Evolutionary conservation across 2,888 invertebrate species (phyloP), one percentile per base, ranked within the genome.

Genomic region (Heterodera filipjevi): DNA sequence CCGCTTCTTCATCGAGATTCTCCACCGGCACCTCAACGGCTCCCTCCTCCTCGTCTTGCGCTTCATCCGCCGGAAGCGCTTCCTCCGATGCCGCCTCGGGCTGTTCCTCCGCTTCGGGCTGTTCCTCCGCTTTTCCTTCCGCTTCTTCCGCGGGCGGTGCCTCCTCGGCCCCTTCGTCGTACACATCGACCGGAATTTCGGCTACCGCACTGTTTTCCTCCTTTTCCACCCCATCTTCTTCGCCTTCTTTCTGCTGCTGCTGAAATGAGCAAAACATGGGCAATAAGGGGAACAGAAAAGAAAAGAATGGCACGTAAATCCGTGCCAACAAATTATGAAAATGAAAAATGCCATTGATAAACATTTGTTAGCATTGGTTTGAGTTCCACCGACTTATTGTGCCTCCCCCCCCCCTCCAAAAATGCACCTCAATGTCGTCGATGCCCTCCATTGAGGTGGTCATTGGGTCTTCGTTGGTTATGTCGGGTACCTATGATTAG

Each of bases 401-500:
- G 5, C 44, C 12, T 16, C 16, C 46, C 46, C 39, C 8, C 59
- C 72, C 22, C 46, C 46, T 16, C 19, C 6, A 5, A 49, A 49
- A 49, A 49, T 10, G 46, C 10, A 75, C 68, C 68, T 73, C 75
- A 49, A 88, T 81, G 49, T 88, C 88, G 78, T 88, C 88, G 78
- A 88, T 88, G 71, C 87, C 88, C 81, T 88, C 88, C 86, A 88
- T 86, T 79, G 86, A 86, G 44, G 87, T 88, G 27, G 88, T 87
- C 88, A 88, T 88, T 71, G 85, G 87, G 80, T 88, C 88, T 53
- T 80, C 82, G 81, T 82, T 82, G 79, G 87, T 85, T 82, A 87
- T 88, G 79, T 88, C 88, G 66, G 88, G 87, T 72, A 87, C 87
- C 87, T 88, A 16, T 49, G 46, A 49, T 49, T 16, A 68, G 46